Evolutionary conservation across 2,888 invertebrate species (phyloP), one percentile per base, ranked within the genome.

Genomic region (Leptopterna dolabrata): DNA sequence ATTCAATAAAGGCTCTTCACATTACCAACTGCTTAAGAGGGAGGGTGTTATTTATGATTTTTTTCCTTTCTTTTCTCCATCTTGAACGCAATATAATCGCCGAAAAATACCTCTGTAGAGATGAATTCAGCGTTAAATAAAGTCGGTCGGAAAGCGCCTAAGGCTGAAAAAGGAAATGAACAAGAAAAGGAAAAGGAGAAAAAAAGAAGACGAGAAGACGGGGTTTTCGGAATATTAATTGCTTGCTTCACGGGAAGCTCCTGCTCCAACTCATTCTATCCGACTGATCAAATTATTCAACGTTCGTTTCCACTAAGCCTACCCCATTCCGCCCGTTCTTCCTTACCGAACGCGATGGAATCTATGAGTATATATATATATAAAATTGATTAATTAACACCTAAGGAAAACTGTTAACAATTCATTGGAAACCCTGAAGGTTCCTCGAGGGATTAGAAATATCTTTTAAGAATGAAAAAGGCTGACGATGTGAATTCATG

Each of bases 221-320:
- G 16, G 36, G 36, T 76, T 76, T 36, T 30, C 36, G 76, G 16
- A 76, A 76, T 76, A 76, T 76, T 76, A 76, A 76, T 76, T 76
- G 16, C 76, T 76, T 36, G 9, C 9, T 76, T 76, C 19, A n/a
- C 30, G 43, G 19, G 36, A n/a, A 36, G n/a, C 43, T 43, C 73
- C 29, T n/a, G 36, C 16, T 43, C 30, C n/a, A 29, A 30, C 36
- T 76, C 36, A 76, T 41, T 76, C 30, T 36, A 70, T 30, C 36
- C 16, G 76, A 63, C 43, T 16, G 36, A 76, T 30, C 30, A 76
- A 76, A 76, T 76, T 76, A 76, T 30, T 76, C n/a, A 41, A 43
- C 76, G n/a, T n/a, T 27, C 43, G 3, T 63, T 24, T 24, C 63
- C 11, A 11, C 63, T 63, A n/a, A 24, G 24, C 24, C 24, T n/a